Evolutionary conservation across 2,888 invertebrate species (phyloP), one percentile per base, ranked within the genome.

Genomic region (Lampropteryx suffumata): DNA sequence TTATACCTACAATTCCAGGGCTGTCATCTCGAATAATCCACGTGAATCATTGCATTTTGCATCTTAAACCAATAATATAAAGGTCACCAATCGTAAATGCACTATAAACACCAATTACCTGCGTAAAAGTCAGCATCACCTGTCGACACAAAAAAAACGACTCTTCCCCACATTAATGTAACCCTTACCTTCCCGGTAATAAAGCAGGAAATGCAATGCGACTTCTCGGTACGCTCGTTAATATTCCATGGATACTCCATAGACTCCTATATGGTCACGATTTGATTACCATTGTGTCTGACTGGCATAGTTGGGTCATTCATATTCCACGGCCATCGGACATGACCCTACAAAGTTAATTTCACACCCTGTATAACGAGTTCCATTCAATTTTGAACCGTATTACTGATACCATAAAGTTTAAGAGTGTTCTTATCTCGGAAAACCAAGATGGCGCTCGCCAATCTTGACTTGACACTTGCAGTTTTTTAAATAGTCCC

Each of bases 181-280:
- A 26, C 0, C 41, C 26, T 14, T 42, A 46, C n/a, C 1, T 14
- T 32, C 37, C 10, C 8, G 1, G 37, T 4, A 46, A 44, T 50
- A 47, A 32, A 37, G 28, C 21, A 40, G 9, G 11, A 47, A 48
- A 44, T 50, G 11, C 17, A 42, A 41, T 37, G 33, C 34, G 26
- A 12, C n/a, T 51, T 28, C 14, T 11, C 12, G 34, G 39, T 40
- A 44, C 14, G 24, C 10, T 30, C 26, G 39, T 59, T 55, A 40
- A 27, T 42, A 59, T 59, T 51, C 50, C 35, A 30, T 34, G 44
- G 35, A 14, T 34, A 44, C 32, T 33, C 45, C 27, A 45, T 30
- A 36, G 48, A 21, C 12, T 50, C 41, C 40, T 47, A 47, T 55
- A 48, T 48, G 59, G 51, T 55, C 57, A 59, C 59, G 51, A 59